Base-by-base conservation (phyloP, 2,797 vertebrate genomes). In the Eupleurogrammus muticus region DNA sequence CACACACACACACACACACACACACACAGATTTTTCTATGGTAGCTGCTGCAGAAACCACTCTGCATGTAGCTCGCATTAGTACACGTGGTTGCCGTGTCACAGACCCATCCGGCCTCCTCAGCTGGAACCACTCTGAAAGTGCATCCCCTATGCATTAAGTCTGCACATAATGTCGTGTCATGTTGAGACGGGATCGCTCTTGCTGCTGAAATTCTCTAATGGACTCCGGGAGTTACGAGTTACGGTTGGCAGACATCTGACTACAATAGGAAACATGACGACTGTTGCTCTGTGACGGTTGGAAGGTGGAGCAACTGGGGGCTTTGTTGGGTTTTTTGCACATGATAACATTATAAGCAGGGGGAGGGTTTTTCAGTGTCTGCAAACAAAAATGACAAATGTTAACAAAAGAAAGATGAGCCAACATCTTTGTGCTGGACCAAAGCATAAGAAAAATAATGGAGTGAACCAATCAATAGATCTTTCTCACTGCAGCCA, bases 1-100 rank as follows among this genome's bases (percentile, higher is more conserved):
- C 20, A 34, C 24, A 14, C 16, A 21, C 23, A 49, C 36, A 40
- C 34, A 48, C 16, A 51, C 58, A 57, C 20, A 70, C 42, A 71
- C 38, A 44, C n/a, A 50, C 66, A 20, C 51, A 32, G 19, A 66
- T 69, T 54, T 61, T 64, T 34, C 66, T 9, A 58, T 63, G 3
- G 21, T 13, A 19, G 28, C 38, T 32, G 24, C 32, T 32, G 48
- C 14, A 76, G 21, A 47, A 71, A 55, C 62, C 52, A 16, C 23
- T 49, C 28, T 1, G 63, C 55, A 36, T 63, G 55, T 51, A 38
- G 55, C 54, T 52, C n/a, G 24, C 23, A 61, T 62, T 21, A 62
- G 56, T 49, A 13, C 42, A 61, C n/a, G 38, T 60, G 48, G 20
- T 4, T 44, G 44, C 11, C 12, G 11, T 54, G 52, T 49, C 23